Conservation (phyloP, 2,113 vertebrate genomes). For the Empidonax alnorum region DNA sequence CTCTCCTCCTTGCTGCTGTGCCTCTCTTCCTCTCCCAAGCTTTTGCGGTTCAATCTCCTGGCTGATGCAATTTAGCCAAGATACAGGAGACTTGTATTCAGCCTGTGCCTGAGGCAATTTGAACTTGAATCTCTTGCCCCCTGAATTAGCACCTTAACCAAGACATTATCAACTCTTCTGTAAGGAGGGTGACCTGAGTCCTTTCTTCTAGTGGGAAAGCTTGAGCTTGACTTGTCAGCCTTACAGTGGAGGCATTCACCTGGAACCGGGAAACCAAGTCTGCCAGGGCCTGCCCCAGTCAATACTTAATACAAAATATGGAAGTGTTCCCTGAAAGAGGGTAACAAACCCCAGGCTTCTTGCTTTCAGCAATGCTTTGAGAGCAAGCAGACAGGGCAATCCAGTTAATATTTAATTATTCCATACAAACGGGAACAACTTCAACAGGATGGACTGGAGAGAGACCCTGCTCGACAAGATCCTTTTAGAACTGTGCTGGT, state of each 20-base stretch:
- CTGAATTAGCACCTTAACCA: neutral
- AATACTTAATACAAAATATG: neutral
- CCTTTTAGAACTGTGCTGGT: neutral
- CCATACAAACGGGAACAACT: neutral
- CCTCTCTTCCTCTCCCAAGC: neutral
- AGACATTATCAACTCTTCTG: neutral
- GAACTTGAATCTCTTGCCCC: conserved; percentile 26
- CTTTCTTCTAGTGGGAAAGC: neutral
- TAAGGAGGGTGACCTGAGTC: neutral
- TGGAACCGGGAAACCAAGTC: neutral
- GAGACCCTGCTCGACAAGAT: neutral
- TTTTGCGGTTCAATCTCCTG: neutral
- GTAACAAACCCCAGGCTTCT: neutral
- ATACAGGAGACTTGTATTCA: neutral
- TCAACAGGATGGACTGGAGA: neutral
- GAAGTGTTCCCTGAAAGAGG: neutral
- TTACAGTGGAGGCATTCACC: neutral
- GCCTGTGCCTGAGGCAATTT: neutral
- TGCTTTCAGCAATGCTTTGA: neutral
- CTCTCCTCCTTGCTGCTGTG: neutral
- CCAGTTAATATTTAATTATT: conserved; percentile 7
- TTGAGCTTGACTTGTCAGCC: neutral
- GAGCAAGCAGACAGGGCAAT: neutral
- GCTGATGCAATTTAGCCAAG: neutral
- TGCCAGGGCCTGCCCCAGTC: neutral